Percentiles rank a stretch among this genome's conserved stretches.
phyloP scores from a whole-genome alignment of 2,797 vertebrate species.

The Arnoldichthys spilopterus region DNA sequence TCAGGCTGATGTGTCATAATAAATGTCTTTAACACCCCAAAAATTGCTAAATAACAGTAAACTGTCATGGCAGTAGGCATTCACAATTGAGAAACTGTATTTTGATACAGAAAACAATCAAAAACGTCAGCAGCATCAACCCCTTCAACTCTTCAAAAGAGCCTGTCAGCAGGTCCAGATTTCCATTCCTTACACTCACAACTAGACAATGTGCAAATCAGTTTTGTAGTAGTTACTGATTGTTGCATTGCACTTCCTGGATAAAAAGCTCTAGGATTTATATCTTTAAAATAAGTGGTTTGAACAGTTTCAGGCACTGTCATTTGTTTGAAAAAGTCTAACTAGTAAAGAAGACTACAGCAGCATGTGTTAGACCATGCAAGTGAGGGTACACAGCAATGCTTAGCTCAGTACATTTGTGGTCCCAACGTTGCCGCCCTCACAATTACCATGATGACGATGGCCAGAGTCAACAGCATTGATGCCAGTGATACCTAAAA shows the following conservation, averaged over 20 bases:
- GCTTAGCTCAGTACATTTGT: slow-evolving; percentile 77
- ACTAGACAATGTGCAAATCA: not conserved
- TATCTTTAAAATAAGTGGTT: not conserved
- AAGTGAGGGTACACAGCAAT: not conserved
- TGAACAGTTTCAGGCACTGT: not conserved
- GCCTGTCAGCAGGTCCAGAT: not conserved
- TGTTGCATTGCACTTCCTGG: not conserved
- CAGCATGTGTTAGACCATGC: slow-evolving; percentile 26
- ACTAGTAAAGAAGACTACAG: not conserved
- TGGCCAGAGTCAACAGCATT: slow-evolving; percentile 84
- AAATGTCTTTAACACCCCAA: not conserved
- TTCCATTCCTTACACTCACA: not conserved
- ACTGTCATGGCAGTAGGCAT: not conserved
- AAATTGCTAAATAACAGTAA: not conserved
- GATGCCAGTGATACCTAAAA: slow-evolving; percentile 89
- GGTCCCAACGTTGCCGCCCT: slow-evolving; percentile 83
- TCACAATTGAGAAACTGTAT: not conserved
- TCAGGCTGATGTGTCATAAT: not conserved
- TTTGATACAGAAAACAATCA: not conserved
- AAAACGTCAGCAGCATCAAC: not conserved
- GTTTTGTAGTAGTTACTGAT: not conserved
- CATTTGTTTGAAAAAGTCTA: not conserved
- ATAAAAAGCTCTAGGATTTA: not conserved
- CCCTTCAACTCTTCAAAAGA: not conserved
- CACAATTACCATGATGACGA: slow-evolving; percentile 84